These are phyloP conservation scores for Drosophila formosana DNA, from an alignment of 2,888 invertebrate species.

Conservation along the genomic window DNA sequence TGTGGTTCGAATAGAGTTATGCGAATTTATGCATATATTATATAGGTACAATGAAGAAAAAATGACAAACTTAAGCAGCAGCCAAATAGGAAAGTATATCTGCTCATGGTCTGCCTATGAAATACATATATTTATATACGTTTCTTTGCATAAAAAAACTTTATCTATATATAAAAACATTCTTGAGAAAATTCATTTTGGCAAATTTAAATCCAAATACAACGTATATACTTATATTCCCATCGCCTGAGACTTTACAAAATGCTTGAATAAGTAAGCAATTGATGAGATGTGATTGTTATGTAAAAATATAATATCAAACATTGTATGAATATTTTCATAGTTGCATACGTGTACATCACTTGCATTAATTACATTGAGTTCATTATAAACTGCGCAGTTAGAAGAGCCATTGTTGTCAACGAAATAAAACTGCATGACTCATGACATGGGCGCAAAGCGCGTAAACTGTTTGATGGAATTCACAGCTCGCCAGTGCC, in stretches of 20 bases:
- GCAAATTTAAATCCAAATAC: too few relatives aligned
- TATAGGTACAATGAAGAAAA: not conserved
- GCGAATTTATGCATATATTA: not conserved
- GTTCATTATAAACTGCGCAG: conserved; percentile 32
- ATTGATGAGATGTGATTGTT: not conserved
- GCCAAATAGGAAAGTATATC: not conserved
- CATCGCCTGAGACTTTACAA: not conserved
- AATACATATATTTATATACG: not conserved
- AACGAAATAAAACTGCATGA: conserved; percentile 18
- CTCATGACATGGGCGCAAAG: conserved; percentile 10
- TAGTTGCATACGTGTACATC: not conserved
- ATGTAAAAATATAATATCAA: not conserved
- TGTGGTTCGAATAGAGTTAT: not conserved
- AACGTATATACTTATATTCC: too few relatives aligned
- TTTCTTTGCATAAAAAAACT: not conserved
- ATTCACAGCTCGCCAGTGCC: not conserved
- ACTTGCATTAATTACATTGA: not conserved
- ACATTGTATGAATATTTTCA: not conserved
- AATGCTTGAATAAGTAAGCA: not conserved
- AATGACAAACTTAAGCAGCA: not conserved
- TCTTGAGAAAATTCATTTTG: too few relatives aligned
- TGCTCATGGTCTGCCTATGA: not conserved
- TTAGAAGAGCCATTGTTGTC: not conserved
- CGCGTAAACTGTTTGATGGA: not conserved
- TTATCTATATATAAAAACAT: too few relatives aligned